phyloP scores from a whole-genome alignment of 2,888 invertebrate genomes.

The Drosophila leonis region DNA sequence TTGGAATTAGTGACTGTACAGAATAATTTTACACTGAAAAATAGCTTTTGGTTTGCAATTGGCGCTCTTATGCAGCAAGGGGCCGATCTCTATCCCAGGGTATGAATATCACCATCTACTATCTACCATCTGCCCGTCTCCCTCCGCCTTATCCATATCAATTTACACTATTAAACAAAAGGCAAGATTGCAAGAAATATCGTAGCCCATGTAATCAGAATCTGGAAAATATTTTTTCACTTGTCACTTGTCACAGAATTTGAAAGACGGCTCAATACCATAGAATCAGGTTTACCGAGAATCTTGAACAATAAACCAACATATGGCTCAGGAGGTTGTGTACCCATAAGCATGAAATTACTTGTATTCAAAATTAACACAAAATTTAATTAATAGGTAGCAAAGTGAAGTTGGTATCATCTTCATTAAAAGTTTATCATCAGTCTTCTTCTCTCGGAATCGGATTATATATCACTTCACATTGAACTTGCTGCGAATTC shows the following conservation, averaged over 20 bases:
- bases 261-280: too few relatives aligned
- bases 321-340: not conserved
- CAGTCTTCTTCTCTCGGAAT: not conserved
- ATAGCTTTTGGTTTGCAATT: slow-evolving; percentile 98
- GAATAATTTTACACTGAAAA: slow-evolving; percentile 93
- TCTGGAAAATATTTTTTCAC: not conserved
- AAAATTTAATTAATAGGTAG: too few relatives aligned
- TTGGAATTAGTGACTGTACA: slow-evolving; percentile 86
- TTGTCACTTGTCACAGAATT: too few relatives aligned
- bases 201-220: not conserved
- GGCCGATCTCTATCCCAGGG: slow-evolving; percentile 96
- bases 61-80: slow-evolving; percentile 98
- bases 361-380: too few relatives aligned
- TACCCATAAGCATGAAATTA: too few relatives aligned
- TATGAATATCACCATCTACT: slow-evolving; percentile 79
- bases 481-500: not conserved
- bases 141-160: not conserved
- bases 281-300: not conserved
- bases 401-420: too few relatives aligned
- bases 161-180: not conserved
- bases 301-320: not conserved
- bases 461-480: not conserved
- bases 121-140: not conserved
- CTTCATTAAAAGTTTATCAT: not conserved
- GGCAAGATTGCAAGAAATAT: not conserved